These are phyloP conservation scores for Vipera latastei DNA, from an alignment of 2,797 vertebrate genomes.

Conservation along the genomic window DNA sequence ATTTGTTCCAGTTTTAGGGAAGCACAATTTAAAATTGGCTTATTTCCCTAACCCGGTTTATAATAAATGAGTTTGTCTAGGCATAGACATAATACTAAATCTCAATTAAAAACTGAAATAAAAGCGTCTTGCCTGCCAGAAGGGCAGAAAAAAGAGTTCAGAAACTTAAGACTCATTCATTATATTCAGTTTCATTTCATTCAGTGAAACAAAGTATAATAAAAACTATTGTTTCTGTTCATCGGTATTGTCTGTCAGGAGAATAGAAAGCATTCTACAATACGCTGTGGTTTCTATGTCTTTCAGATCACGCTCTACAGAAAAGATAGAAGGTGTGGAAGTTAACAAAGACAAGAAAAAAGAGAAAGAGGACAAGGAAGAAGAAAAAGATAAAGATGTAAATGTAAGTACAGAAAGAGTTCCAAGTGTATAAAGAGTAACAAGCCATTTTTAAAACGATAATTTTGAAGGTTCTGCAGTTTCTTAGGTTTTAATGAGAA, in stretches of 20 bases:
- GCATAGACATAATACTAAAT: not conserved
- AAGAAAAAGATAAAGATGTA: slow-evolving; percentile 92
- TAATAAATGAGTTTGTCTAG: not conserved
- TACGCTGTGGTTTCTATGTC: not conserved
- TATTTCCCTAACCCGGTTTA: not conserved
- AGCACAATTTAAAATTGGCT: not conserved
- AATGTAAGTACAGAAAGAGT: slow-evolving; percentile 66
- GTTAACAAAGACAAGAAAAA: slow-evolving; percentile 90
- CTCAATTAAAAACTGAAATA: not conserved
- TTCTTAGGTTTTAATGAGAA: not conserved
- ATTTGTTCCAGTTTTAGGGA: not conserved
- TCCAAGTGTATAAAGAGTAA: not conserved
- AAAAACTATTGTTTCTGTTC: slow-evolving; percentile 3
- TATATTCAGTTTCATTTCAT: not conserved
- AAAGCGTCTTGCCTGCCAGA: not conserved
- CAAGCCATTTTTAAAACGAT: not conserved
- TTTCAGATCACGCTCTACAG: slow-evolving; percentile 78
- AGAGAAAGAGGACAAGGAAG: slow-evolving; percentile 94
- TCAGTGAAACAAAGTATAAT: not conserved
- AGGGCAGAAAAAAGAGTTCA: not conserved
- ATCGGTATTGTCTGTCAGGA: not conserved
- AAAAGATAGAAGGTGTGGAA: slow-evolving; percentile 85
- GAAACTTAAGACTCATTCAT: not conserved
- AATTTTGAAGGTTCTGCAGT: not conserved
- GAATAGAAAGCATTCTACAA: not conserved